A percentile compares a stretch with the other conserved stretches of the same genome.
These are phyloP conservation scores for Hypotaenidia philippensis DNA, from an alignment of 2,797 vertebrate genomes.

Conservation along the genomic window DNA sequence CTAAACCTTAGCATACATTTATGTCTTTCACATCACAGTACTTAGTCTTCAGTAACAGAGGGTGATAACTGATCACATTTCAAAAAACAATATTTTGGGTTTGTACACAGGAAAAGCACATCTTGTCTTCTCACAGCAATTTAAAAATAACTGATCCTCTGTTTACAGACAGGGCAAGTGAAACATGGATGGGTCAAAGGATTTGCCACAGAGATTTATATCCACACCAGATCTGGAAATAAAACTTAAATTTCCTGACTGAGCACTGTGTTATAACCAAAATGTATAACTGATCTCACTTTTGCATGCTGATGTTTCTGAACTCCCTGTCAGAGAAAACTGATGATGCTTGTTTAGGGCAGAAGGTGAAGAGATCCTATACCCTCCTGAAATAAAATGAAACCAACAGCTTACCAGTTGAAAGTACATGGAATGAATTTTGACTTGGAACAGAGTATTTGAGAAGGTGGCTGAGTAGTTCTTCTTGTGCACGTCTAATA, in stretches of 20 bases:
- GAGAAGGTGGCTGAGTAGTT: background rate
- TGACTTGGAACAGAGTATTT: background rate
- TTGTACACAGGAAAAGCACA: background rate
- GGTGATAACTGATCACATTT: background rate
- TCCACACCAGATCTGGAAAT: background rate
- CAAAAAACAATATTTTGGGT: background rate
- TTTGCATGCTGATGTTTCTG: background rate
- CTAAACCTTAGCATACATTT: background rate
- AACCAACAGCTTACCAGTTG: background rate
- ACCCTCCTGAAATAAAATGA: background rate
- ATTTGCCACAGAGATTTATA: background rate
- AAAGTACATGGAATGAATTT: background rate
- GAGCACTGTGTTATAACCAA: background rate
- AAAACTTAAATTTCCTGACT: background rate
- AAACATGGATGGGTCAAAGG: background rate
- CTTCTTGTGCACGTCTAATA: background rate
- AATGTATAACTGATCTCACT: background rate
- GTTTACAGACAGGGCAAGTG: background rate
- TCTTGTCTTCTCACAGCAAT: background rate
- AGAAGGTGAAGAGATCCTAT: background rate
- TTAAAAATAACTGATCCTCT: background rate
- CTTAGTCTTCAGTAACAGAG: background rate
- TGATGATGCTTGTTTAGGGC: background rate
- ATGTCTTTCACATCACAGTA: background rate
- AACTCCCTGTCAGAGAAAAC: background rate